Evolutionary conservation across 1,140 invertebrate species (phyloP), one percentile per base, ranked within the genome.

Genomic region (Drosophila obscura): DNA sequence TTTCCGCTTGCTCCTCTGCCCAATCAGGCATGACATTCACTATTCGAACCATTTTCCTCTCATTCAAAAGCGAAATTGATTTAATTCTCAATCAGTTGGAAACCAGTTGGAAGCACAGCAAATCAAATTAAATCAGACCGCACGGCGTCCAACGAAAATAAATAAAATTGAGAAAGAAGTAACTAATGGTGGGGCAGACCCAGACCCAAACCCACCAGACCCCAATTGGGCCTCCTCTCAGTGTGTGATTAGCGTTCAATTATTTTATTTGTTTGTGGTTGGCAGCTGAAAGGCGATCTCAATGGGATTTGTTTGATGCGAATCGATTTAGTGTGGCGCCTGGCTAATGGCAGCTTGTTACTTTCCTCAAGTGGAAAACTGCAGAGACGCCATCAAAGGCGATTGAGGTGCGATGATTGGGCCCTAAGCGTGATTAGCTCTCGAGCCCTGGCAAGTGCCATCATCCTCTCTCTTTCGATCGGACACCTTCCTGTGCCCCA

Each of bases 211-310:
- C 8, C 31, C 31, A 28, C 31, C 8, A 35, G 31, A 35, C 31
- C 31, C 31, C 31, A 35, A 35, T 35, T 35, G 31, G 31, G 3
- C 65, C 64, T 43, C 51, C 65, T 58, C 52, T 48, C 64, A 52
- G 55, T 49, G 24, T 66, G 69, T 73, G 73, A 75, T 75, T 75
- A 75, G 72, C 62, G 73, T 74, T 75, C 61, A 67, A 75, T 75
- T 75, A 75, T 75, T 75, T 75, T 75, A 75, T 75, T 75, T 75
- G 73, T 75, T 59, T 75, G 72, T 66, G 61, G 52, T 75, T 66
- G 59, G 73, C 55, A 58, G 62, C 68, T 58, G 72, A 71, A 71
- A 35, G 22, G 69, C 43, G 58, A 61, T 46, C 41, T 50, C 71
- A 56, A 56, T 73, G 58, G 58, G 71, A 56, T 64, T 73, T 64